Evolutionary conservation across 2,113 vertebrate genomes (phyloP), one percentile per base, ranked within the genome.

Genomic region (Ploceus nigricollis): DNA sequence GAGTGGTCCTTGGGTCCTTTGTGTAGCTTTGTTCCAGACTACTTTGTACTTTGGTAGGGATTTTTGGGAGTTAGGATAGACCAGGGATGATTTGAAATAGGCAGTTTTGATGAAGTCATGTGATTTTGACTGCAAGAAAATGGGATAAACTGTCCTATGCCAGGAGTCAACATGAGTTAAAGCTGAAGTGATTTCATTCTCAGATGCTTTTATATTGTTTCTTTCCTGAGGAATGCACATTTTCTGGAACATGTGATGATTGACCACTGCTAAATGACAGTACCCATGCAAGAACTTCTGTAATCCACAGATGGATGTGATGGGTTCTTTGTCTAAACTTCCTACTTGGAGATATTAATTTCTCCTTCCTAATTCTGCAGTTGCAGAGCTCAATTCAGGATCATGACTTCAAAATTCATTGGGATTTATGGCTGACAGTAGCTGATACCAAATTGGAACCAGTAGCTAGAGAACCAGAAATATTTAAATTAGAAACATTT

Each of bases 401-500:
- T 89, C 25, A 2, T 89, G 88, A 93, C 94, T 97, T 93, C 92
- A 94, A 94, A 96, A 96, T 96, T 96, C 92, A 58, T 69, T 93
- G 90, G 92, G 90, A 94, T 97, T 96, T 96, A 94, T 11, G 45
- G 88, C 90, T 97, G 94, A 97, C 96, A 96, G 96, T 97, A 97
- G 96, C 96, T 95, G 92, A 93, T 95, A 96, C 93, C 91, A 86
- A 88, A 89, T 89, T 94, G 87, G 95, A 89, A 95, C 86, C 95
- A 96, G 95, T 94, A 96, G 96, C 92, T 95, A 90, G 85, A 82
- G 89, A 94, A 96, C 93, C 89, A 94, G 97, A 97, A 96, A 87
- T 89, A 94, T 95, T 96, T 94, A 96, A 97, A 97, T 96, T 97
- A 94, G 96, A 97, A 96, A 94, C 97, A 97, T 93, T 97, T 97